Conservation (phyloP, 2,113 vertebrate genomes). For the Megaceryle torquata region DNA sequence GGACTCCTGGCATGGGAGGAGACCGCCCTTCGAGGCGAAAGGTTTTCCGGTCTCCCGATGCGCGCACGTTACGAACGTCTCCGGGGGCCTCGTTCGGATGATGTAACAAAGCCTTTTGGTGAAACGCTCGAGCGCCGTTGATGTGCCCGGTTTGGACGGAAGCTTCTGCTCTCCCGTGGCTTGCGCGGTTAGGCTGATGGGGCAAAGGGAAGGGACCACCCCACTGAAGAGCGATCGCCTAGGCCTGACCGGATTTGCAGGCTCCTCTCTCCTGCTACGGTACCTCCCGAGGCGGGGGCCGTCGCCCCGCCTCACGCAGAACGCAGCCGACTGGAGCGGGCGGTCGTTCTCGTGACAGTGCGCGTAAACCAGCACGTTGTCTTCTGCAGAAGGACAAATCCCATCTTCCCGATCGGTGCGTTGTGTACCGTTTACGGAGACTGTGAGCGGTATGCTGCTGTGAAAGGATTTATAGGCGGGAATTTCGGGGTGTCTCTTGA, state of each 20-base stretch:
- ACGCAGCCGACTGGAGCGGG: not conserved
- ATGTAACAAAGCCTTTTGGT: rapidly evolving
- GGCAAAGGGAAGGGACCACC: not conserved
- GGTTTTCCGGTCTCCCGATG: rapidly evolving
- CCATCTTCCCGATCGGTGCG: rapidly evolving
- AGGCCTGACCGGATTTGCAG: not conserved
- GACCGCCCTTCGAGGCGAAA: not conserved
- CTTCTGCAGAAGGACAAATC: not conserved
- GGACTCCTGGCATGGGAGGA: rapidly evolving
- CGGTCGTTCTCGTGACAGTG: rapidly evolving
- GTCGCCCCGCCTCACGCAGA: rapidly evolving
- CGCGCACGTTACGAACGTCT: rapidly evolving
- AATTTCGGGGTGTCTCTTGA: not conserved
- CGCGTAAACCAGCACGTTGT: rapidly evolving
- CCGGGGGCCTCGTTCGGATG: not conserved
- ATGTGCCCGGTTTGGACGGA: rapidly evolving
- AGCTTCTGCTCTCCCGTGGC: not conserved
- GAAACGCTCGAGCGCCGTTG: rapidly evolving
- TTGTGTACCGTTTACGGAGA: rapidly evolving
- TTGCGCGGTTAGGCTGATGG: not conserved
- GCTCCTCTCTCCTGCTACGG: not conserved
- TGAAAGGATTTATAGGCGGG: rapidly evolving
- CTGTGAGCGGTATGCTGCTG: rapidly evolving
- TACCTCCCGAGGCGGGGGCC: not conserved
- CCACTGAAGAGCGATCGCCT: not conserved